phyloP scores from a whole-genome alignment of 1,140 invertebrate species.

The Lepidotrigona ventralis region DNA sequence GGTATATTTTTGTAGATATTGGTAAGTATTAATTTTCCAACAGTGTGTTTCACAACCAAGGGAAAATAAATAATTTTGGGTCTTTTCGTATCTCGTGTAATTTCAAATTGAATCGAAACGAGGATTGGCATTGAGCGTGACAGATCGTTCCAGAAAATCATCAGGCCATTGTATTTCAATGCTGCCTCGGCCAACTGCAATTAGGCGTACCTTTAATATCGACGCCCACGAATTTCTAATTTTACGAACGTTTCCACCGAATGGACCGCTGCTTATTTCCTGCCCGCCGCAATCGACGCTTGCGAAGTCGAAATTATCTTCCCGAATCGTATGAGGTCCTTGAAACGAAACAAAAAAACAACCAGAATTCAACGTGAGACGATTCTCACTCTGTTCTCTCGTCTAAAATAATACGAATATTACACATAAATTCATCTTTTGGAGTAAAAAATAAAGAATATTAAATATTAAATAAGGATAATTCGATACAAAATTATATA shows the following conservation, averaged over 20 bases:
- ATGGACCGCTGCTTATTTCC: slow-evolving; percentile 59
- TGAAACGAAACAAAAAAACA: background rate
- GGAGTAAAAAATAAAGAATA: too few relatives aligned
- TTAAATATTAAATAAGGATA: too few relatives aligned
- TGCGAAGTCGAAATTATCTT: background rate
- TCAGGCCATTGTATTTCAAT: slow-evolving; percentile 51
- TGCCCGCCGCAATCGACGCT: slow-evolving; percentile 27
- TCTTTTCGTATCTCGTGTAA: background rate
- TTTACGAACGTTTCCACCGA: slow-evolving; percentile 62
- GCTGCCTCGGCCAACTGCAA: slow-evolving; percentile 63
- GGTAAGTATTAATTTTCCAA: too few relatives aligned
- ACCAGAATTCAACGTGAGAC: background rate
- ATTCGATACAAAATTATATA: too few relatives aligned
- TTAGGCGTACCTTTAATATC: slow-evolving; percentile 65
- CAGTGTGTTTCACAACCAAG: too few relatives aligned
- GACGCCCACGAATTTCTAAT: slow-evolving; percentile 67
- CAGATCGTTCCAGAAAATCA: slow-evolving; percentile 59
- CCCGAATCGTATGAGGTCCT: slow-evolving; percentile 13
- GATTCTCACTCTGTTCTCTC: background rate
- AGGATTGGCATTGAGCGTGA: slow-evolving; percentile 50
- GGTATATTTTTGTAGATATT: too few relatives aligned
- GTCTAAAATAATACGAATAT: background rate
- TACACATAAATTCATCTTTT: too few relatives aligned
- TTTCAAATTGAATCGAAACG: slow-evolving; percentile 2
- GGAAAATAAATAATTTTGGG: background rate